Evolutionary conservation across 2,888 invertebrate species (phyloP), one percentile per base, ranked within the genome.

Genomic region (Macaria notata): DNA sequence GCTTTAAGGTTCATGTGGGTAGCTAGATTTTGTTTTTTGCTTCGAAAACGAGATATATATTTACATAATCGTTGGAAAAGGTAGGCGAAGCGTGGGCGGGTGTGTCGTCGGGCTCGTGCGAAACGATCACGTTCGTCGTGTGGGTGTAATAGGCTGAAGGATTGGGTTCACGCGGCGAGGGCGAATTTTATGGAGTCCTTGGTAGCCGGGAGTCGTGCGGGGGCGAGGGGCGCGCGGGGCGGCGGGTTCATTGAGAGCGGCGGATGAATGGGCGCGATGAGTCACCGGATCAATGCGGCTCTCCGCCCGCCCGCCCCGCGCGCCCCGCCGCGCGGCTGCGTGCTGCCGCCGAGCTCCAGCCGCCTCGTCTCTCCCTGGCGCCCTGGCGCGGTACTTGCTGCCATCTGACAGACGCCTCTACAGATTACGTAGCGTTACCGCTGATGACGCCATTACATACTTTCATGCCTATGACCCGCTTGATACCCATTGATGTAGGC

Each of bases 261-360:
- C 82, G 84, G 84, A 89, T 91, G 90, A 91, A 91, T 91, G 90
- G 81, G 83, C 78, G 81, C 81, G 81, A 79, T 90, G 90, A 90
- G 77, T 91, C 90, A 90, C 75, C 84, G 80, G 86, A 88, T 89
- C 89, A 87, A 89, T 88, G 76, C 68, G 61, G 68, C 64, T 3
- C 19, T 4, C 41, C 60, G 63, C 71, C 70, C 66, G 68, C 41
- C 41, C 60, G 63, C 71, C 70, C 66, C 68, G 58, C 63, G 60
- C 64, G 58, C 52, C 63, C 60, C 61, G 59, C 62, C 64, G 61
- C 70, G 72, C 78, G 73, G 55, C 80, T 75, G 75, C 77, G 76
- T 73, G 71, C 57, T 69, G 69, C 76, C 76, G 47, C 69, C 61
- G 66, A 69, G 62, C 63, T 59, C 62, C 8, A 5, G 41, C 41